phyloP scores from a whole-genome alignment of 2,888 invertebrate species.

The Pterostichus madidus region DNA sequence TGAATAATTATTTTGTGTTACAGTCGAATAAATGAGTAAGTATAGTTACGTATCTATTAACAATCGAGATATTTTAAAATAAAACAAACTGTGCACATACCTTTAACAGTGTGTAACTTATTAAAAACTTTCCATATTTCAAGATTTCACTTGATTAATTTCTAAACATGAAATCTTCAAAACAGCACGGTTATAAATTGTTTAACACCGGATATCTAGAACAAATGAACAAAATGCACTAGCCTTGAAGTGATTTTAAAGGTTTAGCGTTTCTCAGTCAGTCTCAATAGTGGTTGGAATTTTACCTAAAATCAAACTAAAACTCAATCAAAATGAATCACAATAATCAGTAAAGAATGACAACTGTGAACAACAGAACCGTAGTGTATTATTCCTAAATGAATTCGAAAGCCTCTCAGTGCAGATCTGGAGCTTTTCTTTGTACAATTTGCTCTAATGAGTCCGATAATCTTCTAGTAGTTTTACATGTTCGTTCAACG shows the following conservation, averaged over 20 bases:
- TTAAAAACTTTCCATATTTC: conserved; percentile 13
- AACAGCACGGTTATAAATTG: neutral
- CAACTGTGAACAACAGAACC: conserved; percentile 66
- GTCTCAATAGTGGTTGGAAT: conserved; percentile 63
- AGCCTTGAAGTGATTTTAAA: conserved; percentile 60
- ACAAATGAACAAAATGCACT: conserved; percentile 61
- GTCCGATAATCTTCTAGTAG: conserved; percentile 65
- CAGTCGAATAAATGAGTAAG: conserved; percentile 35
- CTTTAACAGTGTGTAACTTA: conserved; percentile 41
- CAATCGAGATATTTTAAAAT: conserved; percentile 30
- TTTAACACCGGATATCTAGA: conserved; percentile 30
- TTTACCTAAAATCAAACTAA: conserved; percentile 56
- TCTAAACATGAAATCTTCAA: conserved; percentile 37
- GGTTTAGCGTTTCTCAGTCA: conserved; percentile 65
- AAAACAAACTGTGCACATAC: conserved; percentile 26
- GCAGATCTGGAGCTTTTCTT: conserved; percentile 65
- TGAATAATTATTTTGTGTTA: conserved; percentile 25
- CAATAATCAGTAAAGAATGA: conserved; percentile 27
- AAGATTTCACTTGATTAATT: conserved; percentile 32
- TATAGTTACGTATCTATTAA: conserved; percentile 23
- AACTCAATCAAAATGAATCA: conserved; percentile 21
- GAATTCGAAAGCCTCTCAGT: conserved; percentile 65
- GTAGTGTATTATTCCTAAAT: conserved; percentile 53
- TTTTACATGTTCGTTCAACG: conserved; percentile 60
- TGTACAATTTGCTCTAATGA: conserved; percentile 65